Evolutionary conservation across 2,888 invertebrate genomes (phyloP), one percentile per base, ranked within the genome.

Genomic region (Heliconius erato): DNA sequence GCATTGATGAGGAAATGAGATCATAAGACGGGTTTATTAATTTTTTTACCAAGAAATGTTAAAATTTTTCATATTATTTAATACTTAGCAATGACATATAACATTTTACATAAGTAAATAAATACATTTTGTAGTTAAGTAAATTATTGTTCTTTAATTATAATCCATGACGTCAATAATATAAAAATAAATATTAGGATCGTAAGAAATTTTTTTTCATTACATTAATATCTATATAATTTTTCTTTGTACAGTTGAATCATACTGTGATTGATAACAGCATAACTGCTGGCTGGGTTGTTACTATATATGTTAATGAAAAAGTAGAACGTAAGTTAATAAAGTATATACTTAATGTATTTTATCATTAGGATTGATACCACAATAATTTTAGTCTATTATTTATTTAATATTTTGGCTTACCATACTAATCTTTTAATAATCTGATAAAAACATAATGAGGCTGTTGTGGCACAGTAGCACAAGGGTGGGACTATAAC

Each of bases 1-100:
- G 84, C 81, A 84, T 79, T 85, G 80, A 84, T 84, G 82, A 81
- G 83, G 83, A 84, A 85, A 85, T 84, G 80, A 85, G 78, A 84
- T 84, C 84, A 85, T 72, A 74, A 79, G 82, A 79, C 71, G 78
- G 80, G 77, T 81, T 71, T 78, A 49, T 81, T 59, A n/a, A 59
- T 12, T 28, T n/a, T 59, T 74, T 71, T 69, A 49, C n/a, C 6
- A 26, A 26, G 11, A 19, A 49, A 19, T 69, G 12, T 49, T 23
- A 28, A 12, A 7, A 11, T 44, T 44, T 44, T 72, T 44, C 6
- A 40, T 26, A 72, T 78, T 78, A 19, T 44, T 32, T 68, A 32
- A 68, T 32, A n/a, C 12, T 23, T 40, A n/a, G 12, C n/a, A 71
- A 71, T 71, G n/a, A 5, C 40, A 12, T 59, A 3, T 23, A 19